Percentiles rank a stretch among this genome's conserved stretches.
Evolutionary conservation across 2,113 vertebrate genomes (phyloP).

Genomic region (Istiophorus platypterus): DNA sequence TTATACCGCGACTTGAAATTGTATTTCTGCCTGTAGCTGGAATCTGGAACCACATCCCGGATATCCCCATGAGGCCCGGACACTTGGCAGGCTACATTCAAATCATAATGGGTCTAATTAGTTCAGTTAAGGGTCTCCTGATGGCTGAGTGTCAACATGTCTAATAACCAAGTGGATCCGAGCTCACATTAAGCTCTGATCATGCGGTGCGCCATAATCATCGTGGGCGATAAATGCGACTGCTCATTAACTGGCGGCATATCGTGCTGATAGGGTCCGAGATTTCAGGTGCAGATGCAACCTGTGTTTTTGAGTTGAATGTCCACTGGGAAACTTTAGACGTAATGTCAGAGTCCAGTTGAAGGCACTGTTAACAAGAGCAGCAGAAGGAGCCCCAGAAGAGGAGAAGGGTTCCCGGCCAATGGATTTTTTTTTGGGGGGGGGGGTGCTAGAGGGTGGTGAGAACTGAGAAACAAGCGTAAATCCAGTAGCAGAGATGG

Average conservation of each 20-base stretch:
- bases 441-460: constrained; percentile 7
- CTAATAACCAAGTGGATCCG: background rate
- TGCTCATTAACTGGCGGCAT: background rate
- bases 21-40: no score
- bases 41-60: no score
- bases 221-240: background rate
- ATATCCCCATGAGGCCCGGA: no score
- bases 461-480: constrained; percentile 54
- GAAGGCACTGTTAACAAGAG: background rate
- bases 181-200: background rate
- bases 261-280: background rate
- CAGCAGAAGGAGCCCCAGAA: background rate
- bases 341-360: background rate
- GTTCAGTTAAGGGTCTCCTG: background rate
- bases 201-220: background rate
- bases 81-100: no score
- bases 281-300: background rate
- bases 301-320: background rate
- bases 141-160: background rate
- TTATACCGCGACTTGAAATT: no score
- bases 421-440: no score
- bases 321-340: background rate
- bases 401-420: background rate
- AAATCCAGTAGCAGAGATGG: constrained; percentile 72
- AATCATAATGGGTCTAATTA: no score